Evolutionary conservation across 2,113 vertebrate genomes (phyloP), one percentile per base, ranked within the genome.

Genomic region (Abramis brama): DNA sequence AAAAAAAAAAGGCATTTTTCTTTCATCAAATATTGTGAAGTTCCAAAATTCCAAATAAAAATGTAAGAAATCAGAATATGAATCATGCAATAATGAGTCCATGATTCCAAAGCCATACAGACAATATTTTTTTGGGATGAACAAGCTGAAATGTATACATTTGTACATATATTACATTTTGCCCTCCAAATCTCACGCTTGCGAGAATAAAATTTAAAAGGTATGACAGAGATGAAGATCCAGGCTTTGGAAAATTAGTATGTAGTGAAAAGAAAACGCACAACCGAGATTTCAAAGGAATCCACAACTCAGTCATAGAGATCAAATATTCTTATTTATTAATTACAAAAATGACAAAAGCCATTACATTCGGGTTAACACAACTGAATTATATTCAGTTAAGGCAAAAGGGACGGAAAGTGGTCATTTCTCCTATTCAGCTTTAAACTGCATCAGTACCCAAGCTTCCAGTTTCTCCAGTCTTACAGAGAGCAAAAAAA

Each of bases 271-370:
- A 57, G 17, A 57, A 2, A 57, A 8, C 2, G 5, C 13, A 21
- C 52, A 57, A 83, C 1, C 13, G 45, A 11, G 6, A 64, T 43
- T 60, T 9, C 6, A 62, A 79, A 79, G 19, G 4, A 79, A 79
- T 17, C 4, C 59, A 81, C 8, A 30, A 80, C 57, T 79, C 39
- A 21, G 4, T 30, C 17, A 47, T 3, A 36, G 19, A 71, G 80
- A 55, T 71, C 10, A 70, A 55, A 30, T 57, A 71, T 82, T 71
- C 12, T 52, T 0, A 82, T 82, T 82, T 82, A 82, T 83, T 83
- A n/a, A 19, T 21, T 71, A 83, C 7, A 83, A 83, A 52, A 83
- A 73, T 39, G 30, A 52, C 27, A 68, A 47, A 68, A 33, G 8
- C n/a, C 0, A 2, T 83, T 36, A 83, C 68, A 73, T 83, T 73